Conservation (phyloP, 2,113 vertebrate species). For the Oncorhynchus masou region DNA sequence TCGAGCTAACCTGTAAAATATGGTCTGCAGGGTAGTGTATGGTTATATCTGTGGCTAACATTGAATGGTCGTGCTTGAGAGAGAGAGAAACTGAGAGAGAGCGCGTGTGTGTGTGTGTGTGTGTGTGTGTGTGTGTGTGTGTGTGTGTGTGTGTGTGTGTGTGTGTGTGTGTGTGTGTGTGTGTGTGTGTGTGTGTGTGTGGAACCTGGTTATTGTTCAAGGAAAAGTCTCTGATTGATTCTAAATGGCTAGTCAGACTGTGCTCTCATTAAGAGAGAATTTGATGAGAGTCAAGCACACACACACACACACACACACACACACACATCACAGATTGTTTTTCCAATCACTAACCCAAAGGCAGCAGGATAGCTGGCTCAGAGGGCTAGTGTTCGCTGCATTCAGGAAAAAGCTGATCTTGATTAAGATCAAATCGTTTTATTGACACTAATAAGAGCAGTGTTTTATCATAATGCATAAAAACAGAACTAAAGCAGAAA, state of each 20-base stretch:
- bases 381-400: slow-evolving; percentile 3
- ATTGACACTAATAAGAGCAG: slow-evolving; percentile 1
- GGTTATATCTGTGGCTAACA: too few species aligned
- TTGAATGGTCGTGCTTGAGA: too few species aligned
- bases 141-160: not conserved
- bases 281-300: slow-evolving; percentile 14
- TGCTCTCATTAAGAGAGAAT: slow-evolving; percentile 13
- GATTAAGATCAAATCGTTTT: slow-evolving; percentile 21
- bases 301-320: not conserved
- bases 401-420: slow-evolving; percentile 16
- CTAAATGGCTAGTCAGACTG: slow-evolving; percentile 33
- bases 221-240: slow-evolving; percentile 23
- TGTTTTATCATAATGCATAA: not conserved
- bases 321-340: slow-evolving; percentile 23
- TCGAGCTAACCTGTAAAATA: too few species aligned
- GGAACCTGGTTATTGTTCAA: slow-evolving; percentile 16
- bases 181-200: not conserved
- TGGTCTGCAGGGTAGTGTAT: too few species aligned
- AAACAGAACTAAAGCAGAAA: not conserved
- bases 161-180: not conserved
- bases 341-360: slow-evolving; percentile 21
- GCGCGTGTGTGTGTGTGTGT: too few species aligned
- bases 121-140: not conserved
- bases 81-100: too few species aligned
- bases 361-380: slow-evolving; percentile 30